Base-by-base conservation (phyloP, 1,140 invertebrate genomes). In the Temnothorax curvispinosus region DNA sequence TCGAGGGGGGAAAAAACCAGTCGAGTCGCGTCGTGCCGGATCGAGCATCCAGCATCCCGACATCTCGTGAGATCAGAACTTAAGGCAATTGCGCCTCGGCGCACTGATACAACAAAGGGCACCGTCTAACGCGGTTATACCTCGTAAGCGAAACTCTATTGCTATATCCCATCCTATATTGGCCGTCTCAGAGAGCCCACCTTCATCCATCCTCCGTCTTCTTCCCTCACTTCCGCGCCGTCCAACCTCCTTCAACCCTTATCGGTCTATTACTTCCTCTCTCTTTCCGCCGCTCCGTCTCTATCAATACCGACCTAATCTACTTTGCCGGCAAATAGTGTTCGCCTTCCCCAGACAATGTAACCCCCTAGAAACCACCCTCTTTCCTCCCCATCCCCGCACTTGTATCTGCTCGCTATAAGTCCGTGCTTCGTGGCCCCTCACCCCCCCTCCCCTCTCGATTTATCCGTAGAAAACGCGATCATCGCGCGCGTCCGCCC, bases 291-390 rank as follows among this genome's bases (percentile, higher is more conserved):
- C 85, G 87, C 87, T 89, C 89, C 90, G 87, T 92, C 92, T 92
- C 91, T 93, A 93, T 93, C 93, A 93, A 94, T 93, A 91, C 87
- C 89, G 72, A 89, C 92, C 88, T 94, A 94, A 94, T 94, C 93
- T 93, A 94, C 91, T 94, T 94, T 94, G 76, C 90, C 88, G 91
- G 92, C 91, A 93, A 94, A 94, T 94, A 93, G 90, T 90, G 90
- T 93, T 93, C 92, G 86, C 89, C 86, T 91, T 93, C 91, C 92
- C 89, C 90, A 92, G 93, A 93, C 92, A 91, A 93, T 89, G 89
- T 84, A 84, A 84, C 80, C 80, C 44, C 69, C 32, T 60, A 60
- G 80, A 84, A 84, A 84, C 80, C 27, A 84, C 80, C 80, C 69
- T 6, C 7, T 77, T 64, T 75, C 86, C 60, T 64, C 56, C 44